Base-by-base conservation (phyloP, 2,113 vertebrate genomes). In the Burhinus oedicnemus region DNA sequence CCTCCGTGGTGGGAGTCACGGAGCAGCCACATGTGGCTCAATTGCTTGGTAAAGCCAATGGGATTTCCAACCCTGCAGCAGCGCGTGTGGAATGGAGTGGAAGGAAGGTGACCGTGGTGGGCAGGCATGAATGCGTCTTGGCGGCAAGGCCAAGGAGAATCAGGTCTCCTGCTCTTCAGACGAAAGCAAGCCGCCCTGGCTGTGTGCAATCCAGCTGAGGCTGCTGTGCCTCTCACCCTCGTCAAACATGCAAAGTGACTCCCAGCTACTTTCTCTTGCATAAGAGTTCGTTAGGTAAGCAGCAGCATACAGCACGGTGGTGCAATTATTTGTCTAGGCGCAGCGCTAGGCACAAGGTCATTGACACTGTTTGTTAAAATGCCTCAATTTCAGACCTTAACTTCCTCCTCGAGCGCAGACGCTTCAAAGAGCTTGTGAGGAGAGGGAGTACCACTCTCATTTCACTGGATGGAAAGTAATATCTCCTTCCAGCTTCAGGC, bases 81-180 rank as follows among this genome's bases (percentile, higher is more conserved):
- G 8, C 0, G 2, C 0, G 1, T 10, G 30, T 2, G 4, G 79
- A 38, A 23, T n/a, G 49, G 34, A 60, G 42, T 0, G 1, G 51
- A 62, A 79, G 20, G 55, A 75, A 79, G 21, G 19, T 36, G 70
- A 25, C 27, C 3, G 1, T 1, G 4, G 26, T 23, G 45, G 42
- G 30, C 40, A 62, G 34, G 9, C 11, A 18, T 17, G 27, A 74
- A 72, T 30, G 25, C 0, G 5, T 26, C 22, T 17, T 17, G 70
- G 54, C 21, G 54, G 40, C 47, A 38, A 82, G 25, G 58, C 61
- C 16, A 34, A 57, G 54, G 32, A 49, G 72, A 66, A 85, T 30
- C 38, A 42, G 14, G 6, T 42, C 38, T 90, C 25, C 60, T 64
- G 55, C 25, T 70, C 54, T 38, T 44, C 47, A 44, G 69, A 52